Evolutionary conservation across 2,888 invertebrate species (phyloP).

Genomic region (Macroteleia sp.): DNA sequence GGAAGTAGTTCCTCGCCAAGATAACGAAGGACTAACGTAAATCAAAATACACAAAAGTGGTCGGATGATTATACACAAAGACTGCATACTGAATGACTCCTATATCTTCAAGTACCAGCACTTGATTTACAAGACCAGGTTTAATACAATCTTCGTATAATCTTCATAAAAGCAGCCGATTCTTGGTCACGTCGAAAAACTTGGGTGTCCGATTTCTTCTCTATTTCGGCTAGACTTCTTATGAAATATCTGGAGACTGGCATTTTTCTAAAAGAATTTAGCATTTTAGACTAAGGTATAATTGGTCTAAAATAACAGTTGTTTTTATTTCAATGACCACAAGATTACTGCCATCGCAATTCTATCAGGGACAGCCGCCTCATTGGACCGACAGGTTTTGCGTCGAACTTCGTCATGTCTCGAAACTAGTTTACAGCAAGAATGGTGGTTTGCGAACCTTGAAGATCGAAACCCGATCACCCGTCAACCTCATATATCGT

Average conservation of each 20-base stretch:
- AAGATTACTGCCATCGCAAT: conserved; percentile 47
- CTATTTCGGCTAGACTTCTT: conserved; percentile 1
- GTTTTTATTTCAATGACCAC: conserved; percentile 42
- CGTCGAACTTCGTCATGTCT: conserved; percentile 28
- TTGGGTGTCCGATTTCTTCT: conserved; percentile 12
- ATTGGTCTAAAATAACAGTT: conserved; percentile 42
- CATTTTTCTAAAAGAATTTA: conserved; percentile 30
- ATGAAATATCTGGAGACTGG: conserved; percentile 18
- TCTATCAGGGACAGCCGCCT: conserved; percentile 63
- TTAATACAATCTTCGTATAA: no score
- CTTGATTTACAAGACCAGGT: not conserved
- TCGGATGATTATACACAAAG: conserved; percentile 25
- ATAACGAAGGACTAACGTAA: conserved; percentile 38
- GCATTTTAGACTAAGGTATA: conserved; percentile 15
- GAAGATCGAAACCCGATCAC: conserved; percentile 60
- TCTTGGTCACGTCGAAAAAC: no score
- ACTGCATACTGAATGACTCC: not conserved
- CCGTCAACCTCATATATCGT: conserved; percentile 35
- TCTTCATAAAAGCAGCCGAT: no score
- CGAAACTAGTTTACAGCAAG: conserved; percentile 59
- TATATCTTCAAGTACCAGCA: not conserved
- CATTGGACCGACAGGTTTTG: conserved; percentile 60
- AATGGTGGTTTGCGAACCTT: conserved; percentile 45
- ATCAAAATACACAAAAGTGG: conserved; percentile 33
- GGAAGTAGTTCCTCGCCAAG: not conserved